phyloP scores from a whole-genome alignment of 2,113 vertebrate species.

The Climacteris rufus region DNA sequence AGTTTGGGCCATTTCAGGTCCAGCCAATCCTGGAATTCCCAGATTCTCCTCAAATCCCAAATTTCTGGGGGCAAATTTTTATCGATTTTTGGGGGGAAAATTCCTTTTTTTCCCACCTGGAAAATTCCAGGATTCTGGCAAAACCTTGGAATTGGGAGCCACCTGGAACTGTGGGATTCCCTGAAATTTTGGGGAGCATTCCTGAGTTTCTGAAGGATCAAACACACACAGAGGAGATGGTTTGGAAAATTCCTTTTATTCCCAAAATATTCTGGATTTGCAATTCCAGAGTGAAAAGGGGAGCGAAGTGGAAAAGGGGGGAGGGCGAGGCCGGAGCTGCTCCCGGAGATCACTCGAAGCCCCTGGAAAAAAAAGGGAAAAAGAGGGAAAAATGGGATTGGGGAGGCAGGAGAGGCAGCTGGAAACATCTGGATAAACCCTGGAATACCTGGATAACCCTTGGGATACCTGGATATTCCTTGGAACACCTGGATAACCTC shows the following conservation, averaged over 20 bases:
- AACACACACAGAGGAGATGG: too few relatives aligned
- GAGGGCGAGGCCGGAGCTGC: background rate
- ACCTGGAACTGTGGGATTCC: rapidly evolving
- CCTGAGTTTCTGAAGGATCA: background rate
- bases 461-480: too few relatives aligned
- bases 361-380: slow-evolving; percentile 6
- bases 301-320: rapidly evolving
- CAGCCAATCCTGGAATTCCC: too few relatives aligned
- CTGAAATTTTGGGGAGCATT: background rate
- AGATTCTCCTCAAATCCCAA: too few relatives aligned
- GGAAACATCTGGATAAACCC: background rate
- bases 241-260: background rate
- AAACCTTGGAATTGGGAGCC: rapidly evolving
- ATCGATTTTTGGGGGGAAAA: too few relatives aligned
- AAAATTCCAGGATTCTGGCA: background rate
- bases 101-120: background rate
- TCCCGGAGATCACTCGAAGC: slow-evolving; percentile 63
- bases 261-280: background rate
- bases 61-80: too few relatives aligned
- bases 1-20: background rate
- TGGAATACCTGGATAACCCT: too few relatives aligned
- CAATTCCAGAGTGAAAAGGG: background rate
- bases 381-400: rapidly evolving
- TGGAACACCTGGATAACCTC: too few relatives aligned
- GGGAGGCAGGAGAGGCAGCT: background rate